These are phyloP conservation scores for Scomber scombrus DNA, from an alignment of 2,113 vertebrate genomes.

Conservation along the genomic window DNA sequence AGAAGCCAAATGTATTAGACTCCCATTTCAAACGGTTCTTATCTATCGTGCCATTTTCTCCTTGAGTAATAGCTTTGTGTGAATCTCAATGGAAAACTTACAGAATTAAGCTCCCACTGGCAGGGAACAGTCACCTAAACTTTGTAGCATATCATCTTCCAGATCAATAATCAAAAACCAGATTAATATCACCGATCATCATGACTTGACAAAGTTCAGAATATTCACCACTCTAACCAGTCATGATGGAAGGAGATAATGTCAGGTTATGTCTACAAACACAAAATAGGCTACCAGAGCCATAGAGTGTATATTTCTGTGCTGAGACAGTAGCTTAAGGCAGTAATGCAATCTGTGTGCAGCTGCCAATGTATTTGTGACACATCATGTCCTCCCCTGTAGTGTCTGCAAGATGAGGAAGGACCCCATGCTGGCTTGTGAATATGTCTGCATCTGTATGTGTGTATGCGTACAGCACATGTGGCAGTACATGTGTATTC, in stretches of 20 bases:
- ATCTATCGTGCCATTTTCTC: constrained; percentile 51
- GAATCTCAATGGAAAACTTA: constrained; percentile 38
- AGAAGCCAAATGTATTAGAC: constrained; percentile 49
- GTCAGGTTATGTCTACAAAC: constrained; percentile 45
- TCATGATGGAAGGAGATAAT: constrained; percentile 40
- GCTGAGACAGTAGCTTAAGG: constrained; percentile 61
- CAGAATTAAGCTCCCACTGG: constrained; percentile 37
- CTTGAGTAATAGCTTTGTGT: constrained; percentile 53
- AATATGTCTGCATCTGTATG: constrained; percentile 33
- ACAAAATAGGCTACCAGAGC: constrained; percentile 50
- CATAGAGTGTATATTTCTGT: constrained; percentile 39
- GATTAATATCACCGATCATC: constrained; percentile 41
- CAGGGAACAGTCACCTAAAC: constrained; percentile 21
- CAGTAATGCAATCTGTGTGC: constrained; percentile 61
- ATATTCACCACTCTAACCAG: constrained; percentile 40
- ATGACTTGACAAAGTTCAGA: constrained; percentile 29
- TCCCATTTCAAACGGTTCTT: constrained; percentile 50
- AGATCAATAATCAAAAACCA: constrained; percentile 8
- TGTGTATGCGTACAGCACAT: constrained; percentile 17
- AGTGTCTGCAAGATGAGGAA: constrained; percentile 53
- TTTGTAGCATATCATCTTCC: constrained; percentile 21
- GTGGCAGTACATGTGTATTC: not conserved
- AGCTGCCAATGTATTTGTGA: constrained; percentile 61
- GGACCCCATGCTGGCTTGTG: constrained; percentile 37
- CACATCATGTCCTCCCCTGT: constrained; percentile 65